A percentile compares a stretch with the other conserved stretches of the same genome.
phyloP scores from a whole-genome alignment of 2,888 invertebrate species.

The Philereme transversata region DNA sequence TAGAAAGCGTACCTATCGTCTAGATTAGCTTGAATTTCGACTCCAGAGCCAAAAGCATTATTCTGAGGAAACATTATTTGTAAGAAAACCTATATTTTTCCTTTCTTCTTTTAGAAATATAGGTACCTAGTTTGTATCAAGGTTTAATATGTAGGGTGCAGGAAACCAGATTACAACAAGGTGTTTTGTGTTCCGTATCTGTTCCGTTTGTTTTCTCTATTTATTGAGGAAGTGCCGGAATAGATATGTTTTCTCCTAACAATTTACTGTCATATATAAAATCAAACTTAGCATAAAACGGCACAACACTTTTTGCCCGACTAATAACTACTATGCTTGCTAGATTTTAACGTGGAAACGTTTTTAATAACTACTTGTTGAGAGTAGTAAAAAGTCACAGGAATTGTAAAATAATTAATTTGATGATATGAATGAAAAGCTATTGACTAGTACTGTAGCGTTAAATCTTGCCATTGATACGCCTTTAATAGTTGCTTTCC shows the following conservation, averaged over 20 bases:
- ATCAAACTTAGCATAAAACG: neutral
- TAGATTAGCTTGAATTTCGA: too few relatives aligned
- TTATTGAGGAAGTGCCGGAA: constrained; percentile 15
- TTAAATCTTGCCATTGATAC: constrained; percentile 32
- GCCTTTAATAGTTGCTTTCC: constrained; percentile 31
- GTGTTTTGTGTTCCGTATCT: constrained; percentile 18
- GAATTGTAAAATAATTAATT: too few relatives aligned
- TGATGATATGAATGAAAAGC: too few relatives aligned
- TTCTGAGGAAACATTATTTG: too few relatives aligned
- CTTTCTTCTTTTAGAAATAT: neutral
- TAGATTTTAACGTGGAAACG: too few relatives aligned
- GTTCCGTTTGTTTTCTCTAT: constrained; percentile 13
- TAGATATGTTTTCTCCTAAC: constrained; percentile 8
- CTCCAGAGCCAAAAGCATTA: too few relatives aligned
- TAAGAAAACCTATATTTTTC: too few relatives aligned
- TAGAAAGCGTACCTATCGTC: too few relatives aligned
- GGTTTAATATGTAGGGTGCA: constrained; percentile 7
- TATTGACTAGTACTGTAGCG: constrained; percentile 9
- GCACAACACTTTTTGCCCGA: neutral
- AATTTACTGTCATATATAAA: neutral
- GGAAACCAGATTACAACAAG: constrained; percentile 13
- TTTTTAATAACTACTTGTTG: too few relatives aligned
- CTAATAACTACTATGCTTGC: too few relatives aligned
- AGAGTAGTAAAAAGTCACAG: too few relatives aligned
- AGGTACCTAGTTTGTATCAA: constrained; percentile 4